Evolutionary conservation across 35 echinoderm and acorn worm genomes (phyloP), one percentile per base, ranked within the genome.

Genomic region (Apostichopus californicus): DNA sequence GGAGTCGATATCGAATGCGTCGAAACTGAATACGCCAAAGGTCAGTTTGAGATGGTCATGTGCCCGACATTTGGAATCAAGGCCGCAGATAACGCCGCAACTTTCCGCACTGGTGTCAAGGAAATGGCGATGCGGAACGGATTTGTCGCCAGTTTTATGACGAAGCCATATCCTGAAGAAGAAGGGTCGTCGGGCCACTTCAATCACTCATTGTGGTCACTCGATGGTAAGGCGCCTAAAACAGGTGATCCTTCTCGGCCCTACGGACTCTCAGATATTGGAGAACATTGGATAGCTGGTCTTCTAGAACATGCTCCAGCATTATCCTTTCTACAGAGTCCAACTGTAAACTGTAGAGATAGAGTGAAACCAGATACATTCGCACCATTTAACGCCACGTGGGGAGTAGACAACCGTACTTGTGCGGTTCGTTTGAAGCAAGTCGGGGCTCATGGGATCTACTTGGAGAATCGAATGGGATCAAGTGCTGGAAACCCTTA

Each of bases 381-480:
- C 60, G 93, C 93, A 12, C 93, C 93, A 4, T 26, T 93, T 18
- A 90, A 92, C 70, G 57, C 91, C 26, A 93, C 91, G 1, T 95
- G 94, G 94, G 91, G 91, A 18, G 71, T 93, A 73, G 94, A 93
- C 25, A 95, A 95, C 59, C 94, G 94, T 54, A 93, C 83, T 1
- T 56, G 71, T 71, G 91, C 91, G 1, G 81, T 95, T 6, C 82
- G 91, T 77, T 68, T 95, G n/a, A 92, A 93, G 56, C n/a, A 46
- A 18, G 66, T 80, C 8, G 94, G 94, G 6, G 60, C 54, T 5
- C 52, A 83, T 15, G 94, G 94, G 9, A 73, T 56, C 13, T 93
- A 90, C 87, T 9, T 93, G 52, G 94, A 95, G 77, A 89, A 95
- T 83, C 91, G 94, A 12, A 26, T 95, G 9, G 94, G 94, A 24